Base-by-base conservation (phyloP, 2,888 invertebrate species). In the Lasioglossum lativentre region DNA sequence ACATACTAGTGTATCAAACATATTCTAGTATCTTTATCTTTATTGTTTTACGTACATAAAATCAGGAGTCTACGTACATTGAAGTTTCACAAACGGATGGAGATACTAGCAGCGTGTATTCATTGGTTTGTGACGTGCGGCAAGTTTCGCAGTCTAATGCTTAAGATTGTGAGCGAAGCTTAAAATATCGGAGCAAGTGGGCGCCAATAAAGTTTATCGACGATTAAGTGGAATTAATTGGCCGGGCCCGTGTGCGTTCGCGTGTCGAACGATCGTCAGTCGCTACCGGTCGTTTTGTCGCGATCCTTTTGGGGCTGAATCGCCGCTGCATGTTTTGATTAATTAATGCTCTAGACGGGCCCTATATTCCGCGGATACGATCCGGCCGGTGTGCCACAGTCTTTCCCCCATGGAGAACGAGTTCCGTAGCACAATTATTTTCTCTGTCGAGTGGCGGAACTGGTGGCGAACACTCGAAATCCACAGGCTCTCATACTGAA, bases 251-350 rank as follows among this genome's bases (percentile, higher is more conserved):
- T 47, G 75, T 6, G 19, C 82, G 89, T 82, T 92, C 86, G 93
- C 93, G 92, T 93, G 93, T 86, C 88, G 86, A 73, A 78, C 73
- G 90, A 91, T 88, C 90, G 90, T 92, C 89, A 89, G 83, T 63
- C 86, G 80, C 85, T 84, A 74, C 86, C 42, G 83, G 72, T 38
- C 66, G 66, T 56, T 78, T 85, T 91, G 90, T 87, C 83, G 82
- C 80, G 77, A 88, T 90, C 88, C 90, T 87, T 90, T 91, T 70
- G 73, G 86, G 80, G 82, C 86, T 82, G 86, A 92, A 92, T 92
- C 89, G 72, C 73, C 87, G 63, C 63, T 77, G 73, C 90, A 88
- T 91, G 92, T 92, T 93, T 91, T 92, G 89, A 90, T 91, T 92
- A 92, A 93, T 93, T 93, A 93, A 93, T 91, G 90, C 80, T 87